Percentiles rank a stretch among this genome's conserved stretches.
Conservation (phyloP, 2,113 vertebrate genomes). For the Helogale parvula region DNA sequence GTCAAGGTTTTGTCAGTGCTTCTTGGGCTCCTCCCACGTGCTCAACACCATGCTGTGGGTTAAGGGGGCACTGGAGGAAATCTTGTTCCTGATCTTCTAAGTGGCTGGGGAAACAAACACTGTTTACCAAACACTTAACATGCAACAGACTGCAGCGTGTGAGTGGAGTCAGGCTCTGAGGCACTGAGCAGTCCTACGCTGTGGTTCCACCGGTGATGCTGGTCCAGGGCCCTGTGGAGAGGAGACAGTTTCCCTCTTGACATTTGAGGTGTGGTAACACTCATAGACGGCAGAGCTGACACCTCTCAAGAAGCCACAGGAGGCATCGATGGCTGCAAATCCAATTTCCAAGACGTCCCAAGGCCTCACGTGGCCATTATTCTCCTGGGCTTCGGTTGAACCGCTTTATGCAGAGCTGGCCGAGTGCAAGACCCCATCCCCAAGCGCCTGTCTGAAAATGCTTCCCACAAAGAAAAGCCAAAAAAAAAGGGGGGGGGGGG, state of each 20-base stretch:
- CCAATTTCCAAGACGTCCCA: not conserved
- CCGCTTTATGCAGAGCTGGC: not conserved
- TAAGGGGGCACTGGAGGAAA: not conserved
- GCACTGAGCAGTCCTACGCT: accelerated
- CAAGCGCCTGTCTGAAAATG: not conserved
- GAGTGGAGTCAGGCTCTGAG: accelerated
- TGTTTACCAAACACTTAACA: not conserved
- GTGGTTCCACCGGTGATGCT: accelerated
- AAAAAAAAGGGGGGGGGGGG: not conserved
- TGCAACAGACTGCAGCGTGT: accelerated
- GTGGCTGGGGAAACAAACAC: not conserved
- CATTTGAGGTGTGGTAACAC: not conserved
- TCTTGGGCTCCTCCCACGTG: not conserved
- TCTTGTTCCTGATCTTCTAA: not conserved
- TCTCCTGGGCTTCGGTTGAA: not conserved
- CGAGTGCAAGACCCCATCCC: accelerated
- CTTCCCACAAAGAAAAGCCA: not conserved
- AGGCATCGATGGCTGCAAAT: not conserved
- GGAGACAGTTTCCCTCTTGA: not conserved
- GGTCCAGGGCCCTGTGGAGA: not conserved
- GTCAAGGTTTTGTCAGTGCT: not conserved
- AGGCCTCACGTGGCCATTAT: accelerated
- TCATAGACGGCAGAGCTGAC: not conserved
- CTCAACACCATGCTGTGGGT: not conserved
- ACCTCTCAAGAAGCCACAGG: not conserved